Evolutionary conservation across 2,888 invertebrate species (phyloP), one percentile per base, ranked within the genome.

Genomic region (Drosophila kambysellisi): DNA sequence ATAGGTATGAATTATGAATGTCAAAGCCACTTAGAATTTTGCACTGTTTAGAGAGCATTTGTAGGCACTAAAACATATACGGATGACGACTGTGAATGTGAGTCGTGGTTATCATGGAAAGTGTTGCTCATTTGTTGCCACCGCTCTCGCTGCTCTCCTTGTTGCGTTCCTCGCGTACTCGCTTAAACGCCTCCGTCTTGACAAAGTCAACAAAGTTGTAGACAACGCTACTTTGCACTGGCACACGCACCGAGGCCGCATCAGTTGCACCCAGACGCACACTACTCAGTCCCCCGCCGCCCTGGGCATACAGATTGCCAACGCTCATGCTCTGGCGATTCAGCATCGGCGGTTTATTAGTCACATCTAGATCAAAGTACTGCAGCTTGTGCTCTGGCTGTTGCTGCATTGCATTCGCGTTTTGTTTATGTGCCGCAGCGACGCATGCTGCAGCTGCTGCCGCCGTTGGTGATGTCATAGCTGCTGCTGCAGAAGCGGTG

Each of bases 141-240:
- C 50, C 35, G 63, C 75, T 76, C 46, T 89, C 89, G 57, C 72
- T 83, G 75, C 87, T 92, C 73, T 92, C 96, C 90, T 90, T 92
- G 70, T 91, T 90, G 69, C 93, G 90, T 70, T 96, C 96, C 91
- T 96, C 96, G 60, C 96, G 95, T 43, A 97, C 98, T 71, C 96
- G 96, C 93, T 97, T 97, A 91, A 99, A 97, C 8, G 98, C 98
- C 92, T 97, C 96, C 0, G 98, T 99, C 94, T 98, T 98, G 60
- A 97, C 94, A 94, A 98, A 98, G 94, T 99, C 98, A 0, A 99
- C 98, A 2, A 97, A 97, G 92, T 98, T 97, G 93, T 98, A 98
- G 11, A 97, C 97, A 0, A 96, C 94, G 62, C 92, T 89, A 75
- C 94, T 94, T 74, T 93, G 93, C 43, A 93, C 92, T 33, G 94